Base-by-base conservation (phyloP, 2,113 vertebrate genomes). In the Cephalopholis sonnerati region DNA sequence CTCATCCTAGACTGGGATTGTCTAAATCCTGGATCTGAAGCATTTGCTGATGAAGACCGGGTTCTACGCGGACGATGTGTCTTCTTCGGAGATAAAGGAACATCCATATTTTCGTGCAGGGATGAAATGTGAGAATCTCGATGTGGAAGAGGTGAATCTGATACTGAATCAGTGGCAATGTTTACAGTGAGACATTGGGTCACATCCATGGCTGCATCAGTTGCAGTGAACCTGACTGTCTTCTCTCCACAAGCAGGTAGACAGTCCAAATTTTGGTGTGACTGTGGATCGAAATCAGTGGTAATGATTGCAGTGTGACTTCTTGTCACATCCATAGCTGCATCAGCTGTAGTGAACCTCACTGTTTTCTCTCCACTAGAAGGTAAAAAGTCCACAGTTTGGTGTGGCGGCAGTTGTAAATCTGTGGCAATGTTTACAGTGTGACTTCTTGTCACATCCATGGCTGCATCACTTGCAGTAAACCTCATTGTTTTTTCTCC, bases 31-130 rank as follows among this genome's bases (percentile, higher is more conserved):
- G 71, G 55, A 81, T 85, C 72, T 48, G 85, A 68, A 64, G 18
- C 41, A 41, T 92, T 94, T 59, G 90, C 79, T 32, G 95, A 93
- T 81, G 48, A 76, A 27, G 79, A 70, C 24, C 2, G 54, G 11
- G 50, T 75, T 71, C 50, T 72, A 8, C 0, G 8, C 0, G 3
- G 53, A 72, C 0, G 54, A 57, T 7, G 15, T 1, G 9, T 20
- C 6, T 75, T 85, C 46, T 82, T 79, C 2, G 41, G 59, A 50
- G 62, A 18, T 7, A 29, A 17, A 50, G 74, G 65, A 25, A 65
- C n/a, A 51, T 36, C 64, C 11, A 17, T 2, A 8, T 79, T 74
- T 61, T 70, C 18, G 2, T 27, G 17, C 4, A 18, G 17, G 18
- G 74, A 25, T 29, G n/a, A 8, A 39, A 24, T 2, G 18, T 71